Conservation (phyloP, 2,888 invertebrate species). For the Biston stratarius region DNA sequence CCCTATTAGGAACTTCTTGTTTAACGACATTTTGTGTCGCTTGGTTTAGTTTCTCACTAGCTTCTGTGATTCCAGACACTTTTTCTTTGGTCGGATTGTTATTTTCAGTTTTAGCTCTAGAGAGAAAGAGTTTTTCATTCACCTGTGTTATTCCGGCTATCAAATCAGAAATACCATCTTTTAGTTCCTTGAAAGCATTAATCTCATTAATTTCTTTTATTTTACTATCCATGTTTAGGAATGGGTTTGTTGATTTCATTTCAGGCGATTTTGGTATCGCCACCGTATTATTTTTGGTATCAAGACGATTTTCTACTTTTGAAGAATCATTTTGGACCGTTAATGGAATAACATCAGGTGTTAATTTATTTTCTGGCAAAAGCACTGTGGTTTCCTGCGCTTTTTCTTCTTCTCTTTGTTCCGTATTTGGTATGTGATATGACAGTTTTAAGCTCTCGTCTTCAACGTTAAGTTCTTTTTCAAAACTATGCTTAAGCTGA, state of each 20-base stretch:
- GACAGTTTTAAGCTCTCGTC: conserved; percentile 70
- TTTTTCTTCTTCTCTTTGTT: conserved; percentile 56
- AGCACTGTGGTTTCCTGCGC: conserved; percentile 65
- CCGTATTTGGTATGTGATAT: conserved; percentile 60
- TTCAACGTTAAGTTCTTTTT: conserved; percentile 75
- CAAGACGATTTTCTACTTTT: conserved; percentile 52
- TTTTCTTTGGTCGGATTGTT: conserved; percentile 50
- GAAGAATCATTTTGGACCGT: conserved; percentile 65
- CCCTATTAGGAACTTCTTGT: conserved; percentile 64
- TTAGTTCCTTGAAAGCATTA: conserved; percentile 81
- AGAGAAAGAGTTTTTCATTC: conserved; percentile 76
- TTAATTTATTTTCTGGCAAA: conserved; percentile 61
- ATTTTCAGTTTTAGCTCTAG: conserved; percentile 58
- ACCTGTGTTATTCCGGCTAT: conserved; percentile 83
- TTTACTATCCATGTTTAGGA: conserved; percentile 71
- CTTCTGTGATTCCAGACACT: conserved; percentile 67
- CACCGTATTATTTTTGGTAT: conserved; percentile 46
- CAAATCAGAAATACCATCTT: conserved; percentile 82
- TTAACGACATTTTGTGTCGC: conserved; percentile 59
- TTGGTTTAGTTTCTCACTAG: conserved; percentile 68
- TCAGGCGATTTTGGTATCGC: conserved; percentile 49
- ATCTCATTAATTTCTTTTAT: conserved; percentile 79
- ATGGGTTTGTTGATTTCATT: conserved; percentile 74
- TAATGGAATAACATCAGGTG: conserved; percentile 63
- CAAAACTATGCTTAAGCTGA: conserved; percentile 79